Evolutionary conservation across 2,113 vertebrate genomes (phyloP).

Genomic region (Eclectus roratus): DNA sequence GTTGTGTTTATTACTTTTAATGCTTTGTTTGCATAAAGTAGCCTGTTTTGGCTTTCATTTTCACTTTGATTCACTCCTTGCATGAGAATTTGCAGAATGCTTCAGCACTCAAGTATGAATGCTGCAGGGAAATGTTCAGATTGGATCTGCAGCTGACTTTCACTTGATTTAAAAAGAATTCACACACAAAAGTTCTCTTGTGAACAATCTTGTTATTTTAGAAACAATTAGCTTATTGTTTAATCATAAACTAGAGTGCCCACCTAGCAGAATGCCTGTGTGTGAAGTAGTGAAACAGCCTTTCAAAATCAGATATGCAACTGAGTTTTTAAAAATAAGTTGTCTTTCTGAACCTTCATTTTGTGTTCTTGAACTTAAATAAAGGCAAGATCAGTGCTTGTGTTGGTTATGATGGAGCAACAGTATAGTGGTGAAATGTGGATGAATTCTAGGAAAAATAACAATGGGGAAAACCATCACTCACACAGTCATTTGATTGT

Average conservation of each 20-base stretch:
- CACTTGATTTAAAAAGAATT: background rate
- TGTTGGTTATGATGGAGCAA: background rate
- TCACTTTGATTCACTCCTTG: background rate
- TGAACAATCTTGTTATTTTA: background rate
- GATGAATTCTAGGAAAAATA: conserved; percentile 54
- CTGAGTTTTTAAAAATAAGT: background rate
- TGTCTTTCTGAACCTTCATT: background rate
- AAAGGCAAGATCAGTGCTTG: background rate
- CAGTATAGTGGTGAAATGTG: background rate
- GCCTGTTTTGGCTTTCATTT: conserved; percentile 1
- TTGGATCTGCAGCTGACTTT: background rate
- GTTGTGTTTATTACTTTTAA: background rate
- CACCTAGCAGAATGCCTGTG: background rate
- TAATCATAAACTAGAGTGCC: background rate
- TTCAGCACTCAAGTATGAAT: background rate
- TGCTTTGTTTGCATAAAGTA: background rate
- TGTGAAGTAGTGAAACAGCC: background rate
- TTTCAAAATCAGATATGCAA: background rate
- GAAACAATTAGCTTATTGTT: background rate
- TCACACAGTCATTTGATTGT: background rate
- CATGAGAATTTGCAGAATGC: background rate
- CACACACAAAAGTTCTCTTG: background rate
- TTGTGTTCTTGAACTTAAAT: background rate
- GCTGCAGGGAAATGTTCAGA: background rate
- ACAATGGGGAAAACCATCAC: background rate